These are phyloP conservation scores for Cheirogaleus major DNA, from an alignment of 2,797 vertebrate genomes.

Conservation along the genomic window DNA sequence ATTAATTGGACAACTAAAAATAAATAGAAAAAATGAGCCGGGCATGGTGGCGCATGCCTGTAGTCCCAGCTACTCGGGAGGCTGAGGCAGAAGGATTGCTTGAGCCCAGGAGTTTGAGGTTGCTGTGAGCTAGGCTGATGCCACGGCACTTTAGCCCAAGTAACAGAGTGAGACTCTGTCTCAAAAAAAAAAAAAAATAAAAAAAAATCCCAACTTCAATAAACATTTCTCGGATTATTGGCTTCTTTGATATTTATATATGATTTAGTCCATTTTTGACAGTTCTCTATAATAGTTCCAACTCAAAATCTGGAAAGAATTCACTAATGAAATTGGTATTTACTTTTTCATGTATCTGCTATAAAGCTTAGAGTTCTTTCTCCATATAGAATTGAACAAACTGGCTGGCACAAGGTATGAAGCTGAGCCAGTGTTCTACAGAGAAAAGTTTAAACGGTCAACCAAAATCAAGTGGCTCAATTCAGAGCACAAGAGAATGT, in stretches of 20 bases:
- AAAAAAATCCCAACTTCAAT: background rate
- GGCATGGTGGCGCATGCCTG: too few relatives aligned
- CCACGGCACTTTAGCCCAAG: too few relatives aligned
- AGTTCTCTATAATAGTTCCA: constrained; percentile 20
- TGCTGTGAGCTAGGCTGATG: too few relatives aligned
- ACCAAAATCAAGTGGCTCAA: background rate
- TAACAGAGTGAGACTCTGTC: too few relatives aligned
- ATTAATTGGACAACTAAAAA: too few relatives aligned
- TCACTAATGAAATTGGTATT: constrained; percentile 36
- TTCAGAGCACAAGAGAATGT: background rate
- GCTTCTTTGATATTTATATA: constrained; percentile 1
- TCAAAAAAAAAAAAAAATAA: too few relatives aligned
- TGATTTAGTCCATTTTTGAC: background rate
- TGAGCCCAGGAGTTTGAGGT: too few relatives aligned
- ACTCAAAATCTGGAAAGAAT: constrained; percentile 6
- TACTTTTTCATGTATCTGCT: constrained; percentile 6
- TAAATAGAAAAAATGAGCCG: too few relatives aligned
- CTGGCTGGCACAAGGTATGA: background rate
- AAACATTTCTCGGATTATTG: background rate
- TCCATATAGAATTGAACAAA: background rate
- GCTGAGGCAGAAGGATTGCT: too few relatives aligned
- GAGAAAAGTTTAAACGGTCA: background rate
- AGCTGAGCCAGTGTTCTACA: background rate
- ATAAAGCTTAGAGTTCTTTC: background rate
- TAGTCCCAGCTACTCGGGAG: too few relatives aligned